A percentile compares a stretch with the other conserved stretches of the same genome.
These are phyloP conservation scores for Pteruthius melanotis DNA, from an alignment of 2,113 vertebrate genomes.

Conservation along the genomic window DNA sequence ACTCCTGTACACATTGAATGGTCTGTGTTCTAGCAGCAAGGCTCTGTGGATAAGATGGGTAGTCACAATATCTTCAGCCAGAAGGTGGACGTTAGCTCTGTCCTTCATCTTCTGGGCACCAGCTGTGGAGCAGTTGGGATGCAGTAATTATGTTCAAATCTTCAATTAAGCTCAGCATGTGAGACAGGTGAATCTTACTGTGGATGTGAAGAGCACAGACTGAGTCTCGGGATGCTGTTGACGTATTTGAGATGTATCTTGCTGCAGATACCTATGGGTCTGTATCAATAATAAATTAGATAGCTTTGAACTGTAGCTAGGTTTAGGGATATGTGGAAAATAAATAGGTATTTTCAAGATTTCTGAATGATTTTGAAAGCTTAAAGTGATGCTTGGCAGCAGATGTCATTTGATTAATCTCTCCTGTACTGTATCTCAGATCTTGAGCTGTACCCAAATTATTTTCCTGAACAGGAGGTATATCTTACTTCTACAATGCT, in stretches of 20 bases:
- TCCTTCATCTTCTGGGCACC: not conserved
- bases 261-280: not conserved
- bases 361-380: not conserved
- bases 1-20: accelerated
- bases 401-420: not conserved
- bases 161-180: not conserved
- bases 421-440: not conserved
- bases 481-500: not conserved
- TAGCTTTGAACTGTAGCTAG: not conserved
- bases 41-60: not conserved
- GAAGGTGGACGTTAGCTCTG: accelerated
- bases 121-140: not conserved
- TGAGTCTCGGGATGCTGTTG: not conserved
- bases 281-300: not conserved
- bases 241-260: not conserved
- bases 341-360: not conserved
- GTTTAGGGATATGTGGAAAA: not conserved
- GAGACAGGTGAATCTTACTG: not conserved
- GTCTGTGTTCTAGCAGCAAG: not conserved
- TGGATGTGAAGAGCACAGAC: not conserved
- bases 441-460: not conserved
- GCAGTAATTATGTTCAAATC: not conserved
- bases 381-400: not conserved
- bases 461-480: not conserved
- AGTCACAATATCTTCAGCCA: not conserved